Base-by-base conservation (phyloP, 92 coral and sea anemone genomes). In the Zoanthus sociatus region DNA sequence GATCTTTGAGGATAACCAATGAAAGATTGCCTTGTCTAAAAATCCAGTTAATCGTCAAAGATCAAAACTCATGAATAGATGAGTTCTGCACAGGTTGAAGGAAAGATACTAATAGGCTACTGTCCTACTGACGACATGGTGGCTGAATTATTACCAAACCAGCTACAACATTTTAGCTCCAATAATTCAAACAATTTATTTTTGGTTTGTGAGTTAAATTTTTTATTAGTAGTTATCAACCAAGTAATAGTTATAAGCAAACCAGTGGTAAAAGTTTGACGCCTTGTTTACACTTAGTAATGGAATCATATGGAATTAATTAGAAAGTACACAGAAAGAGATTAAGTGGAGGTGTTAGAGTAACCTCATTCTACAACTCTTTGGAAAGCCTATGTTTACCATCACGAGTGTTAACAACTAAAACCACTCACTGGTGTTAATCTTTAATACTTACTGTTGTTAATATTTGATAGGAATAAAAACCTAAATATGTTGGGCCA, bases 1-100 rank as follows among this genome's bases (percentile, higher is more conserved):
- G 26, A 26, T 26, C 26, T 26, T 26, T 26, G 26, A 26, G 26
- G 26, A 26, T 54, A 81, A 81, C 37, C 85, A 81, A 71, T 54
- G 85, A 60, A 30, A 50, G 71, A 81, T 81, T 30, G 85, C 74
- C 37, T 60, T 81, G 50, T 81, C 85, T 21, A 81, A 81, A 54
- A 18, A 81, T 26, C 26, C 26, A 26, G 26, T 26, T 26, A 26
- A 26, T 26, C 26, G 26, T 26, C 26, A 26, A 26, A 26, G 0
- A 26, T 26, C 26, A 26, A 26, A 26, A 26, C 26, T 26, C 64
- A 26, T 26, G 26, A 26, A 26, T 26, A 26, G 26, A 61, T 78
- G 83, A 5, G 53, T 48, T 48, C 53, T 48, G 53, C 9, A 9
- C 53, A 48, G 53, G 53, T 5, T 48, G 53, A 48, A 56, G 63